These are phyloP conservation scores for Clavelina lepadiformis DNA, from an alignment of 23 tunicate genomes.

Conservation along the genomic window DNA sequence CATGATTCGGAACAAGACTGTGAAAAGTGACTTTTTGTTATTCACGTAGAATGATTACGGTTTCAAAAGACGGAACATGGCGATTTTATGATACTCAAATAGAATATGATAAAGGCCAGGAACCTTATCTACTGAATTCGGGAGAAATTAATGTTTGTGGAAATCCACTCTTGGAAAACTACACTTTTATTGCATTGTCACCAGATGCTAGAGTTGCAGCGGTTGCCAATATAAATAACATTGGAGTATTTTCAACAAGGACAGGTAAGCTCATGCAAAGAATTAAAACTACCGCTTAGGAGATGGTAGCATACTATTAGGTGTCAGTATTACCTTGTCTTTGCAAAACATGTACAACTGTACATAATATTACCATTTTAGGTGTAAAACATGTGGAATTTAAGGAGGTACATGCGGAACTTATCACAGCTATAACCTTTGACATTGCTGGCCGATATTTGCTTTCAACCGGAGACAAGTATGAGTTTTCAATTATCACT, in stretches of 20 bases:
- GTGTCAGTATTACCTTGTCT: too few relatives aligned
- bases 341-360: too few relatives aligned
- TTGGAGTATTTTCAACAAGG: constrained; percentile 63
- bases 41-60: constrained; percentile 88
- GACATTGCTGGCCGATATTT: constrained; percentile 76
- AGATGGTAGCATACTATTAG: too few relatives aligned
- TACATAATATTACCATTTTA: too few relatives aligned
- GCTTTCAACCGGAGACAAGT: constrained; percentile 81
- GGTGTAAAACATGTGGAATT: constrained; percentile 49
- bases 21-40: too few relatives aligned
- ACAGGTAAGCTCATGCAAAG: constrained; percentile 45
- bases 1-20: too few relatives aligned
- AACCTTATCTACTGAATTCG: constrained; percentile 59
- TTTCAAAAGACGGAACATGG: constrained; percentile 91
- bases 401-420: constrained; percentile 56
- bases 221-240: constrained; percentile 45
- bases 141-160: constrained; percentile 46
- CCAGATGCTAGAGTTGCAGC: constrained; percentile 81
- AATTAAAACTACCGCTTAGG: background rate
- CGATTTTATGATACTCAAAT: constrained; percentile 65
- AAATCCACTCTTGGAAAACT: constrained; percentile 20
- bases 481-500: background rate
- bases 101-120: constrained; percentile 75
- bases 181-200: constrained; percentile 47
- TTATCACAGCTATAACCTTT: constrained; percentile 46